Conservation (phyloP, 2,888 invertebrate genomes). For the Maniola hyperantus region DNA sequence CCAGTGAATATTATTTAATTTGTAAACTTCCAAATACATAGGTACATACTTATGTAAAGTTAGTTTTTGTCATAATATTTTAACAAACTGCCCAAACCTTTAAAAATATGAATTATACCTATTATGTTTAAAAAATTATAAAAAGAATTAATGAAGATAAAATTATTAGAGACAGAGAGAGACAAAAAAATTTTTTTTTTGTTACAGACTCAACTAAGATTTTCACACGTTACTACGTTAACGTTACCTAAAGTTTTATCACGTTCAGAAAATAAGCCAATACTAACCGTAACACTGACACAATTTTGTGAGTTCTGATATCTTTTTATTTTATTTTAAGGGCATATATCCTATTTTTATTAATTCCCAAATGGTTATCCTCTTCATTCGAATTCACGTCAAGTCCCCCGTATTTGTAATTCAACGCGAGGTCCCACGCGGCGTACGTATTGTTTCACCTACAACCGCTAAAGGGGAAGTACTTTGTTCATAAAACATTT, state of each 20-base stretch:
- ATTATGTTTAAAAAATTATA: too few species aligned
- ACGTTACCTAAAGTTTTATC: background rate
- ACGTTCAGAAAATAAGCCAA: background rate
- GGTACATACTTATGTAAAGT: too few species aligned
- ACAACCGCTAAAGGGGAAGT: constrained; percentile 53
- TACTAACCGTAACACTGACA: background rate
- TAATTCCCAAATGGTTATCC: constrained; percentile 16
- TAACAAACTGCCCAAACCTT: too few species aligned
- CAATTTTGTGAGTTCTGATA: background rate
- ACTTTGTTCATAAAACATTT: constrained; percentile 53
- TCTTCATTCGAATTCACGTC: constrained; percentile 75
- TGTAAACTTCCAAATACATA: too few species aligned
- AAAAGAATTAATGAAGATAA: too few species aligned
- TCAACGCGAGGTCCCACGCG: constrained; percentile 69
- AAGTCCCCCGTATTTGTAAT: constrained; percentile 77
- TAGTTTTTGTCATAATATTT: too few species aligned
- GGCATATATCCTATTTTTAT: constrained; percentile 9
- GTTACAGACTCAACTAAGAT: too few species aligned
- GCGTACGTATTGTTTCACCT: constrained; percentile 77
- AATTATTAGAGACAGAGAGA: too few species aligned
- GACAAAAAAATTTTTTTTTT: too few species aligned
- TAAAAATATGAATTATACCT: too few species aligned
- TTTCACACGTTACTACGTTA: too few species aligned
- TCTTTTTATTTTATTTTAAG: background rate
- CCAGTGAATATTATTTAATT: too few species aligned